A percentile compares a stretch with the other conserved stretches of the same genome.
phyloP scores from a whole-genome alignment of 2,797 vertebrate species.

The Pelodytes ibericus region DNA sequence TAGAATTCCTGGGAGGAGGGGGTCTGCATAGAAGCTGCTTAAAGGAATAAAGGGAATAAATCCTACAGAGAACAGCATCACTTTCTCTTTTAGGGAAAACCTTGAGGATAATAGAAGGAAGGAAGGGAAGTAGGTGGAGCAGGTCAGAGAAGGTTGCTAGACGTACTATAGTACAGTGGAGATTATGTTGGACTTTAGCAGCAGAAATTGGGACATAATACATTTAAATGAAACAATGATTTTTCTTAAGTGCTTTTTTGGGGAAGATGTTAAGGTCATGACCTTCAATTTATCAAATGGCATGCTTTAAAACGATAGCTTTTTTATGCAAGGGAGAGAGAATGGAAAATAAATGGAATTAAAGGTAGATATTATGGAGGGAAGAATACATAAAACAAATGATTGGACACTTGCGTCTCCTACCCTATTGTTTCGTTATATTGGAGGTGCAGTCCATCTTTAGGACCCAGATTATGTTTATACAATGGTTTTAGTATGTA shows the following conservation, averaged over 20 bases:
- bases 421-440: too few species aligned
- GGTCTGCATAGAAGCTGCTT: neutral
- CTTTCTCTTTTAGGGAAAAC: constrained; percentile 15
- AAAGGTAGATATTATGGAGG: too few species aligned
- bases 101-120: constrained; percentile 45
- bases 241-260: neutral
- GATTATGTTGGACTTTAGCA: neutral
- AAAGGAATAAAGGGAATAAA: neutral
- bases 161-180: neutral
- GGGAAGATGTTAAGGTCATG: neutral
- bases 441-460: too few species aligned
- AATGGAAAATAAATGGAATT: too few species aligned
- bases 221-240: neutral
- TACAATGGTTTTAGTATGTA: too few species aligned
- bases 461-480: too few species aligned
- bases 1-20: too few species aligned
- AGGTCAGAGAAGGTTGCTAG: neutral
- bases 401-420: too few species aligned
- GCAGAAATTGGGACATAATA: neutral
- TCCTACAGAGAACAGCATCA: neutral
- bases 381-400: too few species aligned
- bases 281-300: neutral
- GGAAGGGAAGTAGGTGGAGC: constrained; percentile 23
- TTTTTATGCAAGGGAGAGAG: too few species aligned
- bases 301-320: too few species aligned